These are phyloP conservation scores for Rhabditophanes sp. DNA, from an alignment of 2,888 invertebrate species.

Conservation along the genomic window DNA sequence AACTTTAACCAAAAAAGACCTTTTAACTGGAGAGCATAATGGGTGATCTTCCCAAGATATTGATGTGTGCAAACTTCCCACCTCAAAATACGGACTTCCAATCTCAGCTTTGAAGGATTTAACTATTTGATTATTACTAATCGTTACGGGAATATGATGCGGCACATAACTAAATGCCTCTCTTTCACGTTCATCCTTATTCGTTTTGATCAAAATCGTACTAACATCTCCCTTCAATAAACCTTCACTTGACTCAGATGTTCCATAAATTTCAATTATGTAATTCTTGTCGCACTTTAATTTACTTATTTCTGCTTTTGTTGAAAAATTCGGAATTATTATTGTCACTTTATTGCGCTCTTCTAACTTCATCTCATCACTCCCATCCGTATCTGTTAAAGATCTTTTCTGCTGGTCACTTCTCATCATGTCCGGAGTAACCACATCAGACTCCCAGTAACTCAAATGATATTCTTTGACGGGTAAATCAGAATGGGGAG, in stretches of 20 bases:
- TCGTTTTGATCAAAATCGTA: slow-evolving; percentile 28
- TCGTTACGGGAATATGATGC: not conserved
- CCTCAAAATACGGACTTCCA: slow-evolving; percentile 16
- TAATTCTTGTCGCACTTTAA: slow-evolving; percentile 27
- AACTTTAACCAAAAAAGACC: slow-evolving; percentile 18
- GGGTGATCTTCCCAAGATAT: slow-evolving; percentile 22
- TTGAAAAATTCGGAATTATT: slow-evolving; percentile 29
- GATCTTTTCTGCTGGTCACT: too few relatives aligned
- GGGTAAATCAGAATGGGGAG: slow-evolving; percentile 37
- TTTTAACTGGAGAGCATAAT: slow-evolving; percentile 11
- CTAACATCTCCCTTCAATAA: slow-evolving; percentile 36
- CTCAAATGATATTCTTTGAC: slow-evolving; percentile 34
- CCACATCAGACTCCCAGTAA: too few relatives aligned
- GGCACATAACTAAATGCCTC: slow-evolving; percentile 9
- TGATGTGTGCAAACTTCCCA: slow-evolving; percentile 12
- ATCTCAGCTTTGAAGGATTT: slow-evolving; percentile 12
- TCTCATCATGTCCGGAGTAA: too few relatives aligned
- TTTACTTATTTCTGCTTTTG: slow-evolving; percentile 17
- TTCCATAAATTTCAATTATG: slow-evolving; percentile 31
- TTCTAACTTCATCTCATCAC: slow-evolving; percentile 5
- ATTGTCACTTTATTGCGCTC: not conserved
- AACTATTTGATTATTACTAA: slow-evolving; percentile 1
- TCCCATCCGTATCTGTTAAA: not conserved
- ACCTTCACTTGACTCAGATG: slow-evolving; percentile 31
- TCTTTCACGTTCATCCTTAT: slow-evolving; percentile 4